Evolutionary conservation across 2,888 invertebrate species (phyloP).

Genomic region (Drosophila diplacantha): DNA sequence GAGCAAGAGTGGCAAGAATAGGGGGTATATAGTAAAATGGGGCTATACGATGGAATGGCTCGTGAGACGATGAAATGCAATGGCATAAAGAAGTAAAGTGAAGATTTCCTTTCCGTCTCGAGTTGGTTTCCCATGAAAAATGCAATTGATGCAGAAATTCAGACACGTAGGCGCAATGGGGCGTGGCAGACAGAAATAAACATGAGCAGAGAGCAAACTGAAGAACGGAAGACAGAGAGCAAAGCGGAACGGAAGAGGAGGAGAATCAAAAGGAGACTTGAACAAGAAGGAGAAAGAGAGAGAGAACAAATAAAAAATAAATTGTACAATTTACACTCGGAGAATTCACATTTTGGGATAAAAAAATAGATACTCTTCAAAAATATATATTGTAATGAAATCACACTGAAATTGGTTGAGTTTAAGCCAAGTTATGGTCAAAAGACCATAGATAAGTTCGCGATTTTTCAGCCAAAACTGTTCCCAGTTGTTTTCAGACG

Average conservation of each 20-base stretch:
- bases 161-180: slow-evolving; percentile 52
- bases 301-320: not conserved
- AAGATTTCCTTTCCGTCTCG: slow-evolving; percentile 54
- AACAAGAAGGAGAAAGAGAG: not conserved
- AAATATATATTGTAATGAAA: not conserved
- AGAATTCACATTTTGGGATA: not conserved
- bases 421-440: too few relatives aligned
- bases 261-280: slow-evolving; percentile 3
- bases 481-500: too few relatives aligned
- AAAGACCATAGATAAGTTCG: too few relatives aligned
- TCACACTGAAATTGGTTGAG: too few relatives aligned
- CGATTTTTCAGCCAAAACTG: too few relatives aligned
- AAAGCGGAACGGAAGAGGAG: slow-evolving; percentile 17
- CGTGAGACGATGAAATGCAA: slow-evolving; percentile 10
- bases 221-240: slow-evolving; percentile 3
- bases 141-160: slow-evolving; percentile 63
- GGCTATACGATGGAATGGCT: slow-evolving; percentile 15
- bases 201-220: slow-evolving; percentile 12
- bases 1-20: not conserved
- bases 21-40: not conserved
- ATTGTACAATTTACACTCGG: slow-evolving; percentile 13
- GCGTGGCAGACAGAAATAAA: slow-evolving; percentile 39
- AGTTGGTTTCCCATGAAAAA: slow-evolving; percentile 57
- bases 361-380: not conserved
- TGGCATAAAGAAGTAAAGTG: slow-evolving; percentile 37